phyloP scores from a whole-genome alignment of 35 echinoderm and acorn worm genomes.

The Heliocidaris erythrogramma region DNA sequence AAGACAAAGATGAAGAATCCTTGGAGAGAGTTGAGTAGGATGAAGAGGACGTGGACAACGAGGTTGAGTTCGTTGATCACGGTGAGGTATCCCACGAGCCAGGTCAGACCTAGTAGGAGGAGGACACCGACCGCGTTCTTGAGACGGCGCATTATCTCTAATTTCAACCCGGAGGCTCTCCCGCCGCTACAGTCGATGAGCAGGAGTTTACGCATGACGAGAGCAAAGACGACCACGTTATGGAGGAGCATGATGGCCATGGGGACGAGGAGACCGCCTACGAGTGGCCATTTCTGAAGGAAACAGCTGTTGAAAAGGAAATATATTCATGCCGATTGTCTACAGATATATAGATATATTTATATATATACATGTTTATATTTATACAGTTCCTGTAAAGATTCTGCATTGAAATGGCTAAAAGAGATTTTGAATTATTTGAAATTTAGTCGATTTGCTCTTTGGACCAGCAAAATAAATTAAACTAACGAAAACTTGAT shows the following conservation, averaged over 20 bases:
- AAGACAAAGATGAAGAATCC: constrained; percentile 73
- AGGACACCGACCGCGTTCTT: background rate
- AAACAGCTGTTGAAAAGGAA: background rate
- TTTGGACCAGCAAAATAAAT: no score
- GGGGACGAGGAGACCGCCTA: background rate
- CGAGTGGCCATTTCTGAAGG: background rate
- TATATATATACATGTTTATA: no score
- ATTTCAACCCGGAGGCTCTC: background rate
- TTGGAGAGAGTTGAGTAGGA: constrained; percentile 67
- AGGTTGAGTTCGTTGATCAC: constrained; percentile 30
- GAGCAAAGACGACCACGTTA: background rate
- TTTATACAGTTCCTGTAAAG: no score
- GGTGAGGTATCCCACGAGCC: constrained; percentile 57
- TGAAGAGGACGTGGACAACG: constrained; percentile 55
- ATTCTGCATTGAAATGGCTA: no score
- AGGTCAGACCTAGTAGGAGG: constrained; percentile 50
- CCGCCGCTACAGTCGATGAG: background rate
- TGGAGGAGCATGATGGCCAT: background rate
- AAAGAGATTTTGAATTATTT: no score
- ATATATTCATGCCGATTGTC: no score
- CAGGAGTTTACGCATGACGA: background rate
- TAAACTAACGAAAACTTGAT: no score
- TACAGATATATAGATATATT: no score
- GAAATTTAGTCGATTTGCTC: no score
- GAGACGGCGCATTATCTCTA: background rate